Percentiles rank a stretch among this genome's conserved stretches.
Evolutionary conservation across 2,113 vertebrate species (phyloP).

Genomic region (Coturnix japonica): DNA sequence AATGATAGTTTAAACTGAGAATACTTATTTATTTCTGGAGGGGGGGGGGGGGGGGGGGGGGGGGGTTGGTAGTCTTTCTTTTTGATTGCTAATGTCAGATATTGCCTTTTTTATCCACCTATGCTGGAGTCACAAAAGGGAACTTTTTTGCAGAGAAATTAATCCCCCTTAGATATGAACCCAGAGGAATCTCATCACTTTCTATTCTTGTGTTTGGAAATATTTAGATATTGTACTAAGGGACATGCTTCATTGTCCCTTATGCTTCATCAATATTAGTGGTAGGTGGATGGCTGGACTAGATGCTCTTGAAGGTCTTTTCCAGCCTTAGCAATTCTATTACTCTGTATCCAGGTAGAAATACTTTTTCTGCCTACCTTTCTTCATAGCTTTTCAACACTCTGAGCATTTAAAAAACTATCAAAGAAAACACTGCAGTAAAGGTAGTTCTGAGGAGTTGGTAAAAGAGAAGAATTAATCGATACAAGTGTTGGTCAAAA

Average conservation of each 20-base stretch:
- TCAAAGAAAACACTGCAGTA: background rate
- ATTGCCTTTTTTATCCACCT: background rate
- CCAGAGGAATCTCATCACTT: background rate
- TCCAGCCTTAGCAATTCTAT: too few species aligned
- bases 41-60: rapidly evolving
- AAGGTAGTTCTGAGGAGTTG: background rate
- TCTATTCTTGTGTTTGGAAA: background rate
- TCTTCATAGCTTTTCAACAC: background rate
- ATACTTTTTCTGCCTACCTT: background rate
- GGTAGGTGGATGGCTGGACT: too few species aligned
- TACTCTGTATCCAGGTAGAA: background rate
- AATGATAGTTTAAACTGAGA: background rate
- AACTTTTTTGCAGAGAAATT: background rate
- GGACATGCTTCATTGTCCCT: too few species aligned
- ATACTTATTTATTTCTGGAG: background rate
- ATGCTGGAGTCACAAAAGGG: background rate
- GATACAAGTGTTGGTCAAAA: background rate
- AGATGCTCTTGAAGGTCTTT: too few species aligned
- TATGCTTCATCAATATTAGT: too few species aligned
- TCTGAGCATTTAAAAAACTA: background rate
- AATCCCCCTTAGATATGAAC: rapidly evolving
- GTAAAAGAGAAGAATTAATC: background rate
- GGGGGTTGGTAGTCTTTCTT: background rate
- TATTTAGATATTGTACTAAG: too few species aligned
- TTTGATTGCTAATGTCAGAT: background rate